These are phyloP conservation scores for Syndactyla subalaris DNA, from an alignment of 2,797 vertebrate species.

Conservation along the genomic window DNA sequence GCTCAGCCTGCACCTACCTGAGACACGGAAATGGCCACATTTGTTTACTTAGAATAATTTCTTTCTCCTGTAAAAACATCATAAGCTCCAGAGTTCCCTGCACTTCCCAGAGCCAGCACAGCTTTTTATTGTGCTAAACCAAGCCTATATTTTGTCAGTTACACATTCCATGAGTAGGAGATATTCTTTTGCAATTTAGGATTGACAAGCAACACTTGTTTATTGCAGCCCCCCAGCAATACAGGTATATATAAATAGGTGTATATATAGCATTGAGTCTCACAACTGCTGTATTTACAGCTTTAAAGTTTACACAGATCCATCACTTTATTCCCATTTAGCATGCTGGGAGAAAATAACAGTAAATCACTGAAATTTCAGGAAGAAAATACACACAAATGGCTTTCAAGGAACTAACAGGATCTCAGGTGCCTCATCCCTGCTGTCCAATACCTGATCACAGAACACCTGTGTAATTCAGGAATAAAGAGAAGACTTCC, in stretches of 20 bases:
- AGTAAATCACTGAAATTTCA: not conserved
- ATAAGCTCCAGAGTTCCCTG: not conserved
- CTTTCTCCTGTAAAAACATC: constrained; percentile 18
- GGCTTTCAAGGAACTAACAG: not conserved
- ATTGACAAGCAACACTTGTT: not conserved
- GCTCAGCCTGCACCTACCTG: constrained; percentile 47
- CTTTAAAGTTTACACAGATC: not conserved
- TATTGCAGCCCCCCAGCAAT: not conserved
- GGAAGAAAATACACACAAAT: not conserved
- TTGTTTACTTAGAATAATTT: constrained; percentile 45
- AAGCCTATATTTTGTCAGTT: not conserved
- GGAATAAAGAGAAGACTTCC: not conserved
- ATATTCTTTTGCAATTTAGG: not conserved
- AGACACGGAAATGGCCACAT: constrained; percentile 27
- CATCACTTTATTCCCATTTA: not conserved
- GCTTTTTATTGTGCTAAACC: not conserved
- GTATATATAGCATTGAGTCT: not conserved
- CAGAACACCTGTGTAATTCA: not conserved
- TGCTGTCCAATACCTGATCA: not conserved
- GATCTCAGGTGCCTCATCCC: not conserved
- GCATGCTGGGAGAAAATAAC: not conserved
- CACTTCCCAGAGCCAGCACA: not conserved
- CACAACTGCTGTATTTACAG: not conserved
- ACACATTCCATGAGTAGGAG: not conserved
- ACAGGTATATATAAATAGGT: not conserved